Evolutionary conservation across 2,888 invertebrate species (phyloP).

Genomic region (Loripinus fragilis): DNA sequence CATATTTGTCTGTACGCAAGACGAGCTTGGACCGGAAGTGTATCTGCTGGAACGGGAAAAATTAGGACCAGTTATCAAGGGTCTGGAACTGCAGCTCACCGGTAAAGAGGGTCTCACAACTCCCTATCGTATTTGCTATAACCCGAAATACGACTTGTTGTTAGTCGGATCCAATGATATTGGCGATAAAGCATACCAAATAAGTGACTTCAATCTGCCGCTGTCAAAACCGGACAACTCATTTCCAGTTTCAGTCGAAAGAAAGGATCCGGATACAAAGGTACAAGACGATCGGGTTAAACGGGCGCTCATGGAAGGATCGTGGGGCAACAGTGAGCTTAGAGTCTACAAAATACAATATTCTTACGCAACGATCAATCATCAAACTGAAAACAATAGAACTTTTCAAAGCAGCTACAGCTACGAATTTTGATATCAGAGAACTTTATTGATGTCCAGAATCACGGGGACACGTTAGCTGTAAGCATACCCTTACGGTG

Average conservation of each 20-base stretch:
- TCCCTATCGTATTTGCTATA: neutral
- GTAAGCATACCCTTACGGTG: no score
- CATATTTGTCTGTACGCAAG: neutral
- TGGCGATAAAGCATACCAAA: neutral
- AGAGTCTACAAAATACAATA: neutral
- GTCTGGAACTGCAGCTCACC: neutral
- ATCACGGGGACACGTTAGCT: no score
- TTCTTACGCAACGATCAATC: neutral
- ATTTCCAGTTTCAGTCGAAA: neutral
- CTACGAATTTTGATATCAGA: no score
- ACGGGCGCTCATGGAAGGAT: neutral
- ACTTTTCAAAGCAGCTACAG: no score
- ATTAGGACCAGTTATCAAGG: neutral
- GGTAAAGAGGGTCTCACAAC: neutral
- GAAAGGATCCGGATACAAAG: neutral
- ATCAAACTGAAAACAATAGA: no score
- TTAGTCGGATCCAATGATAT: neutral
- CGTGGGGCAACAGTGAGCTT: neutral
- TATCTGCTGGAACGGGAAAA: neutral
- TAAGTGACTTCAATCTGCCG: neutral
- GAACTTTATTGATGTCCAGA: no score
- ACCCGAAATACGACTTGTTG: neutral
- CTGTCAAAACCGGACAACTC: neutral
- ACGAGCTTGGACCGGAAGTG: conserved; percentile 10
- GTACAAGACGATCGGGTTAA: neutral